Conservation (phyloP, 2,797 vertebrate species). For the Tapera naevia region DNA sequence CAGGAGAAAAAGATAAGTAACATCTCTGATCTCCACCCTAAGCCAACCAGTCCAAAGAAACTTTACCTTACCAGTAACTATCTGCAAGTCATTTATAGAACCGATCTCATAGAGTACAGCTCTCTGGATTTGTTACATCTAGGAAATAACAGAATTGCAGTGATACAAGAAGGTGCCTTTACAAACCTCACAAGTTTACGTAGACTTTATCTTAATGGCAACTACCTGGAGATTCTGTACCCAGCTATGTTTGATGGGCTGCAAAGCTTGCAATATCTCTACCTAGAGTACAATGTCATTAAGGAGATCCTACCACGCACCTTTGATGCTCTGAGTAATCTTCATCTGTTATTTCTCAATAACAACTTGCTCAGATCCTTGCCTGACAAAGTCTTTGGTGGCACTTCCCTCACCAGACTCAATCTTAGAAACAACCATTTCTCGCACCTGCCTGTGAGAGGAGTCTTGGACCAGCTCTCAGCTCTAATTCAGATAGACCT, state of each 20-base stretch:
- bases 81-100: slow-evolving; percentile 89
- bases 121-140: slow-evolving; percentile 94
- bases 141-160: slow-evolving; percentile 94
- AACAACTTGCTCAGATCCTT: slow-evolving; percentile 93
- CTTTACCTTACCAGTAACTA: slow-evolving; percentile 97
- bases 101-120: slow-evolving; percentile 89
- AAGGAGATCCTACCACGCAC: slow-evolving; percentile 93
- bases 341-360: slow-evolving; percentile 95
- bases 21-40: slow-evolving; percentile 91
- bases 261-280: slow-evolving; percentile 95
- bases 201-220: slow-evolving; percentile 95
- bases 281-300: slow-evolving; percentile 98
- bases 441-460: slow-evolving; percentile 89
- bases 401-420: slow-evolving; percentile 93
- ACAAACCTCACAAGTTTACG: slow-evolving; percentile 94
- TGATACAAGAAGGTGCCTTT: slow-evolving; percentile 94
- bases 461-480: slow-evolving; percentile 93
- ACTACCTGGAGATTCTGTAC: slow-evolving; percentile 93
- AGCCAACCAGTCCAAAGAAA: slow-evolving; percentile 94
- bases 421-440: slow-evolving; percentile 98
- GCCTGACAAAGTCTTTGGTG: slow-evolving; percentile 90
- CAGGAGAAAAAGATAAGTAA: slow-evolving; percentile 95
- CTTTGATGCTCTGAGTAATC: slow-evolving; percentile 90
- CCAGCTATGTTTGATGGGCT: slow-evolving; percentile 90
- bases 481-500: slow-evolving; percentile 97